Conservation (phyloP, 2,797 vertebrate species). For the Muscicapa striata region DNA sequence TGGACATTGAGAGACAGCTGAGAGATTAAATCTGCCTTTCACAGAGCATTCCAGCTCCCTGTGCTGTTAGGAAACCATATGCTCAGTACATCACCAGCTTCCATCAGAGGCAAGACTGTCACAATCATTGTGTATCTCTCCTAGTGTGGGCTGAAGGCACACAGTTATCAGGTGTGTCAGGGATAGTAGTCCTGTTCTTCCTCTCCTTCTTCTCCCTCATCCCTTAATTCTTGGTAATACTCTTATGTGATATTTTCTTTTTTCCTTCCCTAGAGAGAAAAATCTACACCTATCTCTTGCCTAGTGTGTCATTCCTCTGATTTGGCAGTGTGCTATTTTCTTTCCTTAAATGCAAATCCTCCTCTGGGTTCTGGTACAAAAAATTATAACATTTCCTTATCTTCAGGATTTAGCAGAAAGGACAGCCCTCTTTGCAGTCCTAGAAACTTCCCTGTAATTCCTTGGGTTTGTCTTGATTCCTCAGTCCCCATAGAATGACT, state of each 20-base stretch:
- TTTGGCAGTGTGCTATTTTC: background rate
- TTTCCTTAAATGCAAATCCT: slow-evolving; percentile 1
- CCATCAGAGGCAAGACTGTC: background rate
- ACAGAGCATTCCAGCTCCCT: slow-evolving; percentile 29
- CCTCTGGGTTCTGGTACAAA: background rate
- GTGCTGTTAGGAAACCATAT: slow-evolving; percentile 11
- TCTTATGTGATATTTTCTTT: background rate
- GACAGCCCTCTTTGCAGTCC: background rate
- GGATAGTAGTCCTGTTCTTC: background rate
- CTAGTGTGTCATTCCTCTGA: background rate
- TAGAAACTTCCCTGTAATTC: background rate
- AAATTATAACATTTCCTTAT: background rate
- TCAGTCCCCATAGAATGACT: background rate
- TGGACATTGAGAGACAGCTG: slow-evolving; percentile 62
- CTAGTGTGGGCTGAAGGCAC: background rate
- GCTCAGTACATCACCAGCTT: background rate
- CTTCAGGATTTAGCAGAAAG: background rate
- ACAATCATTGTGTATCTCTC: background rate
- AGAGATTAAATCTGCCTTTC: slow-evolving; percentile 54
- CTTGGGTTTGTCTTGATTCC: background rate
- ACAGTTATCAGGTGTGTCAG: background rate
- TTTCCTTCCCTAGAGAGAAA: background rate
- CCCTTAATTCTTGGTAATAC: background rate
- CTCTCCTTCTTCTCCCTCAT: background rate
- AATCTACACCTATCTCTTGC: background rate